Conservation (phyloP, 2,888 invertebrate species). For the Hofmannophila pseudospretella region DNA sequence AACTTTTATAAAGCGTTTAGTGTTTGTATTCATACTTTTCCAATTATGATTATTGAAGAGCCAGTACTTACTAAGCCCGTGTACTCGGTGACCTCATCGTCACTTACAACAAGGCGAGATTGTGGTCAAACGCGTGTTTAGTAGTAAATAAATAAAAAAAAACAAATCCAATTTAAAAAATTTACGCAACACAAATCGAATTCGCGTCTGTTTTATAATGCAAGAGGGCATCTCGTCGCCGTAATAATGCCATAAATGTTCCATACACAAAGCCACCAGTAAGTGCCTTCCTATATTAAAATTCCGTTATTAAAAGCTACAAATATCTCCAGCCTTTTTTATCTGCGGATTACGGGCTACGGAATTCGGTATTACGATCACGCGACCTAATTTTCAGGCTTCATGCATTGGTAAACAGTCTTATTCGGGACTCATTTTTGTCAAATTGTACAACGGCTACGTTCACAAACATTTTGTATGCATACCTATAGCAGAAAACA, state of each 20-base stretch:
- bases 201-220: slow-evolving; percentile 52
- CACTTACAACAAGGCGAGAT: too few relatives aligned
- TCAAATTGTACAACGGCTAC: slow-evolving; percentile 16
- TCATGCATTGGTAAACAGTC: slow-evolving; percentile 24
- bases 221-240: slow-evolving; percentile 36
- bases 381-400: slow-evolving; percentile 21
- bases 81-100: too few relatives aligned
- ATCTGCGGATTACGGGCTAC: slow-evolving; percentile 28
- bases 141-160: too few relatives aligned
- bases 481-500: too few relatives aligned
- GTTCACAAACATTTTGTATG: too few relatives aligned
- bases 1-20: too few relatives aligned
- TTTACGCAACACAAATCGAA: slow-evolving; percentile 55
- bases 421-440: slow-evolving; percentile 16
- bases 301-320: slow-evolving; percentile 45
- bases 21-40: too few relatives aligned
- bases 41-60: too few relatives aligned
- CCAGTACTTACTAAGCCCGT: too few relatives aligned
- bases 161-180: slow-evolving; percentile 55
- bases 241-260: slow-evolving; percentile 62
- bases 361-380: slow-evolving; percentile 30
- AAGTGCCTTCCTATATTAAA: slow-evolving; percentile 54
- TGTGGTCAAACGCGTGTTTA: too few relatives aligned
- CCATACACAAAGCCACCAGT: slow-evolving; percentile 40
- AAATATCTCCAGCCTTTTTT: slow-evolving; percentile 36